These are phyloP conservation scores for Brachirus orientalis DNA, from an alignment of 2,113 vertebrate species.

Conservation along the genomic window DNA sequence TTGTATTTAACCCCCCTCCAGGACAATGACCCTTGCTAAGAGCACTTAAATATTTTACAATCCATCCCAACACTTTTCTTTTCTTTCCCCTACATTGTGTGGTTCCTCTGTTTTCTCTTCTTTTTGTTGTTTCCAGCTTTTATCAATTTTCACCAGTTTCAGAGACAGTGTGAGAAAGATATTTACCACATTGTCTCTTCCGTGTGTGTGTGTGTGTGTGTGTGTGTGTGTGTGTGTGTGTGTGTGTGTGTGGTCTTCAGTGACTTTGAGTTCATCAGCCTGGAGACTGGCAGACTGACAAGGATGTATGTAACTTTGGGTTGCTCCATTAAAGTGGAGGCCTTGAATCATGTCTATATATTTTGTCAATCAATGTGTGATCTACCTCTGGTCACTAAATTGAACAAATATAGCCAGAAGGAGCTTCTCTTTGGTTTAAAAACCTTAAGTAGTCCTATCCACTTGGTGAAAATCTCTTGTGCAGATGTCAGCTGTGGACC, in stretches of 20 bases:
- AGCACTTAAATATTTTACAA: slow-evolving; percentile 6
- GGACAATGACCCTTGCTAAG: background rate
- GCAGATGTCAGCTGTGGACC: no score
- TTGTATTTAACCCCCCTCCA: no score
- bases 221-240: no score
- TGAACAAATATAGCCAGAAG: background rate
- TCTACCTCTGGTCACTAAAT: background rate
- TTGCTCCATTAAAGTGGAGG: background rate
- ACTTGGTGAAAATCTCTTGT: no score
- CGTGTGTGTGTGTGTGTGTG: background rate
- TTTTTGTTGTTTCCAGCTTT: background rate
- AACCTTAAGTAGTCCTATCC: no score
- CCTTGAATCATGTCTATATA: background rate
- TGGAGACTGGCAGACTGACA: slow-evolving; percentile 4
- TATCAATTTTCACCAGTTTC: no score
- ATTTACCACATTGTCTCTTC: background rate
- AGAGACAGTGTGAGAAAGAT: slow-evolving; percentile 9
- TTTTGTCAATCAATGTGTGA: background rate
- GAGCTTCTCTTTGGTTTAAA: no score
- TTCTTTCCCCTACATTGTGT: no score
- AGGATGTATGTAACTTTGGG: background rate
- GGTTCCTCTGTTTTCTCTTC: slow-evolving; percentile 3
- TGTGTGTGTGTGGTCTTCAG: no score
- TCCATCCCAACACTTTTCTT: slow-evolving; percentile 4
- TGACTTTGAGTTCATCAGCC: no score